Percentiles rank a stretch among this genome's conserved stretches.
These are phyloP conservation scores for Ennomos erosarius DNA, from an alignment of 2,888 invertebrate genomes.

Conservation along the genomic window DNA sequence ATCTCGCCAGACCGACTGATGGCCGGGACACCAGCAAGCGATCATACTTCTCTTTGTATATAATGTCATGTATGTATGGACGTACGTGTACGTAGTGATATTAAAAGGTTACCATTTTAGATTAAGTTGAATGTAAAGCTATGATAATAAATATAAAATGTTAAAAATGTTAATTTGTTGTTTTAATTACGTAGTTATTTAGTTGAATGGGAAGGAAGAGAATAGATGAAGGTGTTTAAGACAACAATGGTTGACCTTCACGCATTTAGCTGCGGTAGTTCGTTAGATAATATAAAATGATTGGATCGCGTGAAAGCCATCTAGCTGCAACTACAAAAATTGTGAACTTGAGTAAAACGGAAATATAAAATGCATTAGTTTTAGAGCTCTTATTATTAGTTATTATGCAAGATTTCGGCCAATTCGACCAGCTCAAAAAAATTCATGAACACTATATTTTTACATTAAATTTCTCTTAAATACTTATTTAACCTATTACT, in stretches of 20 bases:
- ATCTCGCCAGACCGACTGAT: constrained; percentile 60
- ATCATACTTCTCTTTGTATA: constrained; percentile 77
- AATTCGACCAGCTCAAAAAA: too few relatives aligned
- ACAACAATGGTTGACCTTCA: constrained; percentile 69
- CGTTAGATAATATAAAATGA: constrained; percentile 46
- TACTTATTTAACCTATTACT: too few relatives aligned
- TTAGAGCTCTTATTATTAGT: background rate
- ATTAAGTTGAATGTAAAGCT: constrained; percentile 75
- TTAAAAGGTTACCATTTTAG: constrained; percentile 79
- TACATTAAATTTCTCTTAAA: too few relatives aligned
- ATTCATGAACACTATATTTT: too few relatives aligned
- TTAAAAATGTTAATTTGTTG: constrained; percentile 48
- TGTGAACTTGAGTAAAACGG: constrained; percentile 18
- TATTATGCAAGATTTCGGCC: too few relatives aligned
- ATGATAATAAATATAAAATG: constrained; percentile 65
- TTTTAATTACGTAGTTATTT: constrained; percentile 51
- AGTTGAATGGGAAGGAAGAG: constrained; percentile 51
- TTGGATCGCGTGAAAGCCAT: constrained; percentile 35
- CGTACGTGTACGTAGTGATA: constrained; percentile 81
- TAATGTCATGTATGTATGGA: constrained; percentile 76
- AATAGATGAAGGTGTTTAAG: constrained; percentile 48
- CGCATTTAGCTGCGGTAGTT: constrained; percentile 37
- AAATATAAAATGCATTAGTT: background rate
- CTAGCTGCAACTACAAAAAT: constrained; percentile 14
- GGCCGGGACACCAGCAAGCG: constrained; percentile 78